These are phyloP conservation scores for Caenorhabditis angaria DNA, from an alignment of 2,888 invertebrate genomes.

Conservation along the genomic window DNA sequence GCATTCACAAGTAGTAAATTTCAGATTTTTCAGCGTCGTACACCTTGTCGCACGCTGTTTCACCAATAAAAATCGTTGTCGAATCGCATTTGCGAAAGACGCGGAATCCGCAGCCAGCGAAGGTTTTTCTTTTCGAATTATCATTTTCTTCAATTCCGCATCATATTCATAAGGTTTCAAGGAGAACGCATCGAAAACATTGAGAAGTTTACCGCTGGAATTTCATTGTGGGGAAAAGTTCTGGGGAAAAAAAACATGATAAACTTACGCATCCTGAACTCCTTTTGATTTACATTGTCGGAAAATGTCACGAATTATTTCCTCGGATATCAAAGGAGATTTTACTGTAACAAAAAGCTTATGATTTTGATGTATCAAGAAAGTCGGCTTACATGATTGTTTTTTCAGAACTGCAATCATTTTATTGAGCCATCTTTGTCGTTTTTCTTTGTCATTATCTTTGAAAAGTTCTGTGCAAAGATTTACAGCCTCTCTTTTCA, in stretches of 20 bases:
- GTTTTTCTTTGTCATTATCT: constrained; percentile 43
- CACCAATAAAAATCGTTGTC: constrained; percentile 52
- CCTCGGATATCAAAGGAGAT: constrained; percentile 31
- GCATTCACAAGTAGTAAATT: constrained; percentile 42
- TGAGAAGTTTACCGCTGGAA: constrained; percentile 49
- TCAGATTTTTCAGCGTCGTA: constrained; percentile 45
- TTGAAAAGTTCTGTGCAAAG: constrained; percentile 41
- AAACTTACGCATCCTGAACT: constrained; percentile 35
- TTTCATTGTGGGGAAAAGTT: background rate
- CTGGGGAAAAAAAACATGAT: background rate
- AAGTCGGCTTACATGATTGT: constrained; percentile 45
- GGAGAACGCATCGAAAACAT: constrained; percentile 53
- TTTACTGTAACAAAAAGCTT: constrained; percentile 20
- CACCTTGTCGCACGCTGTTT: constrained; percentile 44
- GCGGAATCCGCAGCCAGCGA: constrained; percentile 23
- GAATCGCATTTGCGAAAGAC: constrained; percentile 28
- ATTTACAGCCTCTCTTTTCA: constrained; percentile 53
- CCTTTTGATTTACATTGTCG: constrained; percentile 44
- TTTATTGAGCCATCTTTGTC: constrained; percentile 49
- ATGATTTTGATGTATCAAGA: background rate
- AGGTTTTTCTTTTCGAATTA: constrained; percentile 25
- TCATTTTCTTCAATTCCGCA: constrained; percentile 43
- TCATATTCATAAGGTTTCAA: constrained; percentile 40
- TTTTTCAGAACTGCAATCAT: constrained; percentile 54
- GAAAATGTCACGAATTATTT: constrained; percentile 35